Base-by-base conservation (phyloP, 2,888 invertebrate genomes). In the Thecophora atra region DNA sequence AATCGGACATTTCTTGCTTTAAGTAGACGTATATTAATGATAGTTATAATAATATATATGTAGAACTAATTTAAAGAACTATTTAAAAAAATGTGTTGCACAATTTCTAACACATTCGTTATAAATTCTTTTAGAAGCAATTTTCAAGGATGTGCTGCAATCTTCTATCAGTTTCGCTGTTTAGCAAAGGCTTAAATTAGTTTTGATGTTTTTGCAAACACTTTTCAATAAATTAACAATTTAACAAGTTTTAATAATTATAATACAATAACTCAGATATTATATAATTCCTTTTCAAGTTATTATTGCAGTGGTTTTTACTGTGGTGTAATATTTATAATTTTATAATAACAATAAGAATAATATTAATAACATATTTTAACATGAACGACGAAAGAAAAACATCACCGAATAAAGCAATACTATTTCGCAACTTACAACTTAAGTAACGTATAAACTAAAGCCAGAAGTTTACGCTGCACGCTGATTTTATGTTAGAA, bases 401-500 rank as follows among this genome's bases (percentile, higher is more conserved):
- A 54, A 67, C 15, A 24, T 24, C 24, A 17, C 28, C 3, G 28
- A 58, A 56, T 68, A 63, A 24, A 30, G 62, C 13, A 70, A 72
- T 54, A 70, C 68, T 62, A 17, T 69, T 69, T 58, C 60, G 70
- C 70, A 74, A 77, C 79, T 82, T 88, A 89, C 83, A 89, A 86
- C 83, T 89, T 89, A 84, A 89, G 89, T 83, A 90, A 86, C 76
- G 89, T 89, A 81, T 88, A 88, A 85, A 89, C 88, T 85, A 89
- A 88, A 81, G 89, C 89, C 82, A 89, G 86, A 82, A 88, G 88
- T 84, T 89, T 87, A 81, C 86, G 87, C 86, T 87, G 87, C 81
- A 87, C 86, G 86, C 86, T 87, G 80, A 87, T 84, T 81, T 87
- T 87, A 84, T 87, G 87, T 91, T 91, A 91, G 89, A 91, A 91